Conservation (phyloP, 2,113 vertebrate species). For the Vulpes lagopus region DNA sequence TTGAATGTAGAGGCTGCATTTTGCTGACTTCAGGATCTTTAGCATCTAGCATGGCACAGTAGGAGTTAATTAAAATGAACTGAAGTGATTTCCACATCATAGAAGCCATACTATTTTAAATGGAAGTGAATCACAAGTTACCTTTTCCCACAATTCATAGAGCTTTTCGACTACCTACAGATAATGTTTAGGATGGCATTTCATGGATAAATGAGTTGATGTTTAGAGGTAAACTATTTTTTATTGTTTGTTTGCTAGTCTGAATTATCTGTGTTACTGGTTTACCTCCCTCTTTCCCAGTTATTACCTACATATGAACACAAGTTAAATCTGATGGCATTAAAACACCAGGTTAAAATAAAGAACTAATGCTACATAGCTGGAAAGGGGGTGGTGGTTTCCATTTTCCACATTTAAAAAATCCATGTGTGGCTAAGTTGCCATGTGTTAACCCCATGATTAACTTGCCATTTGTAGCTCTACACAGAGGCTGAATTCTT, state of each 20-base stretch:
- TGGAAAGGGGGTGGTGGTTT: background rate
- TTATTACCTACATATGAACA: background rate
- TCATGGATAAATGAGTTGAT: background rate
- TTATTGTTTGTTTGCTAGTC: background rate
- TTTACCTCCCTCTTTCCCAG: background rate
- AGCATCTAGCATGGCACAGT: background rate
- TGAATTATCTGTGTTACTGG: background rate
- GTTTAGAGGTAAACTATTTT: background rate
- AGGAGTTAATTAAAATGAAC: background rate
- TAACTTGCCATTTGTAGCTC: background rate
- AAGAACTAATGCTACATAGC: background rate
- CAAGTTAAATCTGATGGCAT: background rate
- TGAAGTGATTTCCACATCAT: background rate
- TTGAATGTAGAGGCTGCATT: background rate
- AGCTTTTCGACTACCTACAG: background rate
- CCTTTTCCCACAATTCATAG: background rate
- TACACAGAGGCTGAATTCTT: background rate
- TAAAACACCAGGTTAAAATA: background rate
- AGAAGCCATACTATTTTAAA: conserved; percentile 25
- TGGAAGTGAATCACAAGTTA: background rate
- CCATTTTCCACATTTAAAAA: background rate
- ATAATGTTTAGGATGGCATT: background rate
- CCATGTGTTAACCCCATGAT: background rate
- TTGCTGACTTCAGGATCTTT: background rate
- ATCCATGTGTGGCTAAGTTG: background rate